These are phyloP conservation scores for Sipha flava DNA, from an alignment of 1,140 invertebrate genomes.

Conservation along the genomic window DNA sequence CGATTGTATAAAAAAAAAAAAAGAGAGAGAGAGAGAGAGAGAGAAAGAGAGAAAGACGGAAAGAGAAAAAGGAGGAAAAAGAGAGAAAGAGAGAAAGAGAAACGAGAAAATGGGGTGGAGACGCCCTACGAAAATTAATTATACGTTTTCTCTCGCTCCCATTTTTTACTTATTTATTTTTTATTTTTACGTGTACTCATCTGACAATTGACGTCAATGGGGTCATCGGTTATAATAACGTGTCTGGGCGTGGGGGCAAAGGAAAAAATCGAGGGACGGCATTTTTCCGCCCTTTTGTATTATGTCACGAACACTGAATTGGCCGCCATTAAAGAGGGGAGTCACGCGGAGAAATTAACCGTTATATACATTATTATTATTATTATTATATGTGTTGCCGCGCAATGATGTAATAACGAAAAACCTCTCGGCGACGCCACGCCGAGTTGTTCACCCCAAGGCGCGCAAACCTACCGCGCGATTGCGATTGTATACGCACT, in stretches of 20 bases:
- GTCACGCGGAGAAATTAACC: slow-evolving; percentile 25
- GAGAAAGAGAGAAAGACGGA: background rate
- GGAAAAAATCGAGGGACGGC: slow-evolving; percentile 21
- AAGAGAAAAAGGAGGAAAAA: background rate
- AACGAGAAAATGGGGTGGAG: slow-evolving; percentile 11
- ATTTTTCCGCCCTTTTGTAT: slow-evolving; percentile 30
- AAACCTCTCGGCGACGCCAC: background rate
- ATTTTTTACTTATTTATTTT: background rate
- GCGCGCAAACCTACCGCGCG: background rate
- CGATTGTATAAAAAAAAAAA: background rate
- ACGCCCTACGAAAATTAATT: slow-evolving; percentile 33
- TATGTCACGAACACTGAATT: slow-evolving; percentile 30
- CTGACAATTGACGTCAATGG: slow-evolving; percentile 32
- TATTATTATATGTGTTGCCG: background rate
- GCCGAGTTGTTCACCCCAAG: background rate
- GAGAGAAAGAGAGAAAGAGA: background rate
- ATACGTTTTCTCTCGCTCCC: slow-evolving; percentile 20
- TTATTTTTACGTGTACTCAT: background rate
- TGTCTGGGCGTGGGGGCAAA: background rate
- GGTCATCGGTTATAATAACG: slow-evolving; percentile 28
- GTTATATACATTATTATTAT: background rate
- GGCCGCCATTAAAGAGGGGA: slow-evolving; percentile 30
- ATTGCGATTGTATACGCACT: background rate
- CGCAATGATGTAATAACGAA: background rate
- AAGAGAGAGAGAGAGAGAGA: background rate